These are phyloP conservation scores for Actinia equina DNA, from an alignment of 64 coral and sea anemone genomes.

Conservation along the genomic window DNA sequence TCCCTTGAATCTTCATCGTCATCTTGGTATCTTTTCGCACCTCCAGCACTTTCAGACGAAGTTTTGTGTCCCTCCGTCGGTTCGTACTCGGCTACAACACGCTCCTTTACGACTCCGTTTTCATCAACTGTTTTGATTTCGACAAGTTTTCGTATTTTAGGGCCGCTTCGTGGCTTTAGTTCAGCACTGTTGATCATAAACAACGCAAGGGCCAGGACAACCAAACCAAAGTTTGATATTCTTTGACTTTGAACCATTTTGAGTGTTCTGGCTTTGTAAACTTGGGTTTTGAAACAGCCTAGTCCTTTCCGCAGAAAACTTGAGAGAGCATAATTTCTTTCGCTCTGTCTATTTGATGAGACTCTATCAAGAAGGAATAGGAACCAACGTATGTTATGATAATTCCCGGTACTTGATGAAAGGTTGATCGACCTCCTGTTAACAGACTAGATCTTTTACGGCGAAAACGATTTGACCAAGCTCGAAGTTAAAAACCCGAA, in stretches of 20 bases:
- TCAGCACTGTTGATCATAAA: background rate
- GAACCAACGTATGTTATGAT: background rate
- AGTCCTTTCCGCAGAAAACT: background rate
- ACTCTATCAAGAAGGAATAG: background rate
- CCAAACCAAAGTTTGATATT: background rate
- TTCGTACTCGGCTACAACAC: background rate
- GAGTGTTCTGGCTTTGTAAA: background rate
- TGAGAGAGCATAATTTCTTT: background rate
- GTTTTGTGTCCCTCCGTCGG: background rate
- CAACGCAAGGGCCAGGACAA: background rate
- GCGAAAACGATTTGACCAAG: background rate
- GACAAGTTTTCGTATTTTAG: background rate
- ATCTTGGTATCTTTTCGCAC: background rate
- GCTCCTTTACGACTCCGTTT: background rate
- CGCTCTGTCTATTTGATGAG: background rate
- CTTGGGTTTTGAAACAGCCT: background rate
- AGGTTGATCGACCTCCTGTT: background rate
- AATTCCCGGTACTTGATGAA: background rate
- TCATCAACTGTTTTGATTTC: background rate
- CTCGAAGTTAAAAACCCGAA: background rate
- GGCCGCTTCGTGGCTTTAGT: background rate
- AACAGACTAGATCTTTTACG: background rate
- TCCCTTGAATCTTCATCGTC: slow-evolving; percentile 2
- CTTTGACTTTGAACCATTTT: background rate
- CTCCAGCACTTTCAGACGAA: background rate